Base-by-base conservation (phyloP, 1,140 invertebrate species). In the Caenorhabditis latens region DNA sequence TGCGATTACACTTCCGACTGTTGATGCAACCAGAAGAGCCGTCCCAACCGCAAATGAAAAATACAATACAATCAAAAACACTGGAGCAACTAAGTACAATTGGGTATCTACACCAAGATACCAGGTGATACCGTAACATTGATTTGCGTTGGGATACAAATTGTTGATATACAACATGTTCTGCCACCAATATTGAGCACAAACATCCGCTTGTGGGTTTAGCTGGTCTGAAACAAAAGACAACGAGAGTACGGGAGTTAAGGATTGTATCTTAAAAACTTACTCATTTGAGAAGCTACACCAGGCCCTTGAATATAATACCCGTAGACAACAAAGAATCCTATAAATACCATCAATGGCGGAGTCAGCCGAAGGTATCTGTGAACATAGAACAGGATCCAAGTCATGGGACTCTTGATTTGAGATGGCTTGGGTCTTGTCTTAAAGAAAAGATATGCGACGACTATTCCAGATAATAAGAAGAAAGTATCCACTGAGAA, bases 211-310 rank as follows among this genome's bases (percentile, higher is more conserved):
- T 53, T 79, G 46, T 3, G 43, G 48, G 9, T 43, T 53, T 19
- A 46, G 24, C 85, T 55, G 42, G 40, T 75, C 55, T 86, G 58
- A 40, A 92, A 92, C 91, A 91, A 92, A 3, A 0, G 8, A 9
- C 13, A 32, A 11, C 4, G 1, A 9, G 1, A 50, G 50, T 2
- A 11, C 48, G 5, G 2, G 58, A n/a, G 16, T 1, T n/a, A n/a
- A 9, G 3, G 57, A 58, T 58, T 58, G 21, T 9, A 58, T 58
- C 21, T 21, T 58, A 58, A 58, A 63, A 63, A 63, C 55, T 58
- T 24, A 67, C 46, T 67, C 21, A 75, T 32, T 24, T 43, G 83
- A 61, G 61, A 85, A 43, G 63, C 79, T 13, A 65, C 65, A 24
- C 50, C 48, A 21, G 86, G 71, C 0, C 71, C 71, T 24, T 79